Conservation (phyloP, 2,113 vertebrate species). For the Sphyrna mokarran region DNA sequence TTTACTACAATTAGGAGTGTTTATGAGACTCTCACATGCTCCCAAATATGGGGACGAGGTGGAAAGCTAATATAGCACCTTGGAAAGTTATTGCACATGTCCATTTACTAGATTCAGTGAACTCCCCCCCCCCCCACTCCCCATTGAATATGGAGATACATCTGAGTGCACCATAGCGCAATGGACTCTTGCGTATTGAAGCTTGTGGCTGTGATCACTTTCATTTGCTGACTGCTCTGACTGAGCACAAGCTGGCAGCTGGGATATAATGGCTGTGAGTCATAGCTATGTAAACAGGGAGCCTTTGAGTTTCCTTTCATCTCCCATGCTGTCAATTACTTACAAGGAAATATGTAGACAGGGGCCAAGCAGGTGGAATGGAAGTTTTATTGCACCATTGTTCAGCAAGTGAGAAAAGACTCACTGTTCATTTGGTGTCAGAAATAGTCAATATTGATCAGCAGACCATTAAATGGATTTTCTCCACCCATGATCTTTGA, state of each 20-base stretch:
- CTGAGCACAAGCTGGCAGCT: neutral
- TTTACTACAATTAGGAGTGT: neutral
- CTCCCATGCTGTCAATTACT: constrained; percentile 25
- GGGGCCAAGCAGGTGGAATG: neutral
- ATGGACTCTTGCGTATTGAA: neutral
- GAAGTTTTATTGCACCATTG: constrained; percentile 31
- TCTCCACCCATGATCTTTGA: constrained; percentile 4
- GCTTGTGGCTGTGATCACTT: neutral
- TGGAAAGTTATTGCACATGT: neutral
- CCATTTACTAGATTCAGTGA: neutral
- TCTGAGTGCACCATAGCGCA: neutral
- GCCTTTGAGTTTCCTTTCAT: constrained; percentile 10
- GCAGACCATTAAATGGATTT: constrained; percentile 14
- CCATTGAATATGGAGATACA: neutral
- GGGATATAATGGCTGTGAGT: neutral
- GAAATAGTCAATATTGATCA: constrained; percentile 29
- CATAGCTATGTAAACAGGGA: neutral
- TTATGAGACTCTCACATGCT: neutral
- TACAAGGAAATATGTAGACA: constrained; percentile 28
- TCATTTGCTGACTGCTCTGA: neutral
- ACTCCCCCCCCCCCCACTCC: neutral
- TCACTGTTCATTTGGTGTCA: neutral
- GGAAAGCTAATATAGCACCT: neutral
- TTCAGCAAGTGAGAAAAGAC: constrained; percentile 21
- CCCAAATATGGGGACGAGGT: neutral